These are phyloP conservation scores for zebrafish (Danio rerio) DNA, from an alignment of 2,113 vertebrate genomes.

Conservation along the genomic window GRCz12tu NC_133189.1:5802001-5802500, in stretches of 20 bases:
- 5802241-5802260: conserved; percentile 48
- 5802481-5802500: too few species aligned
- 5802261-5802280: not conserved
- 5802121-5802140: conserved; percentile 72
- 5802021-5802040: conserved; percentile 81
- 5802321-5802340: too few species aligned
- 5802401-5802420: too few species aligned
- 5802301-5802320: too few species aligned
- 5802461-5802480: too few species aligned
- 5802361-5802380: too few species aligned
- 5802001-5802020: conserved; percentile 83
- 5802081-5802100: conserved; percentile 71
- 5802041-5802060: conserved; percentile 75
- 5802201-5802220: conserved; percentile 60
- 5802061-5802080: conserved; percentile 66
- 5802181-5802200: conserved; percentile 56
- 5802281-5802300: too few species aligned
- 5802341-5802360: too few species aligned
- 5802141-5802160: conserved; percentile 62
- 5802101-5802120: conserved; percentile 79
- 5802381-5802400: too few species aligned
- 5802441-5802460: too few species aligned
- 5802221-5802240: conserved; percentile 65
- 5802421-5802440: too few species aligned
- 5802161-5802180: conserved; percentile 67